phyloP scores from a whole-genome alignment of 2,888 invertebrate genomes.

The Eristalis pertinax region DNA sequence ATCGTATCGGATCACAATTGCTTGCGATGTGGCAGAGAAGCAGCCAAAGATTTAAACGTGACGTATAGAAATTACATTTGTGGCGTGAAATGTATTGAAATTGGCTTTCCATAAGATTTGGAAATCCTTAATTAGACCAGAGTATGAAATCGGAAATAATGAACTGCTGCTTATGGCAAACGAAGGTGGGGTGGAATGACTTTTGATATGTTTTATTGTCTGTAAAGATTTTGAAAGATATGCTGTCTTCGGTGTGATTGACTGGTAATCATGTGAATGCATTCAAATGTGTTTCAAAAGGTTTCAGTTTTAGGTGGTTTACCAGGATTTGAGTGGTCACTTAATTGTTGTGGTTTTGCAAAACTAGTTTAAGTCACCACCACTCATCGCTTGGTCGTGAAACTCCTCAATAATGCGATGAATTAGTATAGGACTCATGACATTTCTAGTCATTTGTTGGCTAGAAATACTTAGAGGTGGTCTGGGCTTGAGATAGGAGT shows the following conservation, averaged over 20 bases:
- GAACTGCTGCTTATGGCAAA: background rate
- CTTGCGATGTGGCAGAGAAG: background rate
- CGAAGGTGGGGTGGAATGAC: background rate
- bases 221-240: background rate
- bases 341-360: background rate
- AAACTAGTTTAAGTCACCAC: no score
- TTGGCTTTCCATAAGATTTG: slow-evolving; percentile 9
- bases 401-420: no score
- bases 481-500: no score
- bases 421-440: no score
- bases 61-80: slow-evolving; percentile 54
- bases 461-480: no score
- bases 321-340: background rate
- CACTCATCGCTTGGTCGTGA: no score
- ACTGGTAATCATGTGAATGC: background rate
- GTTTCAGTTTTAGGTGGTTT: background rate
- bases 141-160: background rate
- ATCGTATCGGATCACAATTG: slow-evolving; percentile 2
- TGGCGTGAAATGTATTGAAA: background rate
- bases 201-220: background rate
- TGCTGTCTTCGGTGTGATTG: background rate
- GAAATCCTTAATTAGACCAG: slow-evolving; percentile 29
- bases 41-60: slow-evolving; percentile 56
- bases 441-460: no score
- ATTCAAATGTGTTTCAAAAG: background rate